Base-by-base conservation (phyloP, 2,113 vertebrate genomes). In the Acrocephalus arundinaceus region DNA sequence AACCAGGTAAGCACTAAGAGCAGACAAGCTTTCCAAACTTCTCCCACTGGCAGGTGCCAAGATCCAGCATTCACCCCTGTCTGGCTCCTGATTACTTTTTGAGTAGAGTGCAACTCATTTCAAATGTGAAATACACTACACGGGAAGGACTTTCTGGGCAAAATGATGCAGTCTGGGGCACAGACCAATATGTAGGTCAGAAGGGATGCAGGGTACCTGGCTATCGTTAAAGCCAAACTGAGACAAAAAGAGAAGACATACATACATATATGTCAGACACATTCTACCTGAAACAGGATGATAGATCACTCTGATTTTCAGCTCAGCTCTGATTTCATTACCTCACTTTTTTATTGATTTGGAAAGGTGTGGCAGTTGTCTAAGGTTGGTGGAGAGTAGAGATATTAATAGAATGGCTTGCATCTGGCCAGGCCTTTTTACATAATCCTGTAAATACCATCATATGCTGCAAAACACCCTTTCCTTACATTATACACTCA, bases 31-130 rank as follows among this genome's bases (percentile, higher is more conserved):
- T 74, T 94, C n/a, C 33, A 58, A 65, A 57, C 4, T 4, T 57
- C 23, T 75, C 6, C 24, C 20, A 25, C 4, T 19, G 51, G 21
- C 6, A 68, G 13, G 7, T 72, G 54, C 27, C 45, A 78, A 81
- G 30, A 43, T 39, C 10, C 43, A 75, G 16, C 14, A 35, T 41
- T 39, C 3, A 1, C 5, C 8, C 3, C 5, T 4, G 0, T 33
- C 3, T 35, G 58, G 11, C 14, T 52, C 18, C 35, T 67, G 27
- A 49, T 54, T 35, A 70, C 17, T 21, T 6, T 0, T 6, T 61
- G 41, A 91, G 31, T 24, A 57, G 21, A 33, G 15, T 45, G 33
- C 13, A 67, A 55, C 7, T 84, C 16, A 35, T 78, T 90, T 41
- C 2, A 1, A 28, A 51, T 52, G 74, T 71, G 33, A 90, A 67